phyloP scores from a whole-genome alignment of 2,888 invertebrate genomes.

The Leucania comma region DNA sequence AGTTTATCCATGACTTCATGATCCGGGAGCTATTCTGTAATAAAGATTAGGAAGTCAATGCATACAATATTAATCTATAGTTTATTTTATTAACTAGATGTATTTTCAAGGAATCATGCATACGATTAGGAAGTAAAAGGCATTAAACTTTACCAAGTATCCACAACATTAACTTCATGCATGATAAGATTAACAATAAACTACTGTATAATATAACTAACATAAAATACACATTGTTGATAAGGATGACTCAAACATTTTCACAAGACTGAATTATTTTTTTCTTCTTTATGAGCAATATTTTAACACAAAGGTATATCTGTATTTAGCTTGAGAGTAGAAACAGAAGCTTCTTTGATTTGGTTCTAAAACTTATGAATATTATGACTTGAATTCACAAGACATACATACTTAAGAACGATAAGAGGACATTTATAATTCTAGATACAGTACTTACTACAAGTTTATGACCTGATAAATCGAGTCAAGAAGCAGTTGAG shows the following conservation, averaged over 20 bases:
- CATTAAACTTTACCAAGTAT: slow-evolving; percentile 51
- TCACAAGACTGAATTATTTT: slow-evolving; percentile 57
- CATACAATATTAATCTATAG: background rate
- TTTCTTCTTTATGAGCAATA: slow-evolving; percentile 53
- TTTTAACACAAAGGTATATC: slow-evolving; percentile 53
- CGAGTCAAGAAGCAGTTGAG: slow-evolving; percentile 4
- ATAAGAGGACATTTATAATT: slow-evolving; percentile 58
- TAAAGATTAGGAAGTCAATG: slow-evolving; percentile 12
- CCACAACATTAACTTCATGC: slow-evolving; percentile 26
- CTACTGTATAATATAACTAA: slow-evolving; percentile 62
- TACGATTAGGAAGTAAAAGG: slow-evolving; percentile 32
- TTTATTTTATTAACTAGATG: background rate
- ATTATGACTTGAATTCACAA: slow-evolving; percentile 47
- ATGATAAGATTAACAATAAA: slow-evolving; percentile 57
- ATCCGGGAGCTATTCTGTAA: slow-evolving; percentile 9
- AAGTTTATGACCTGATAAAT: slow-evolving; percentile 33
- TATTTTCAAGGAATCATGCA: slow-evolving; percentile 31
- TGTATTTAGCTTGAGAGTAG: slow-evolving; percentile 55
- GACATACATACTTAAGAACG: slow-evolving; percentile 51
- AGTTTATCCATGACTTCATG: slow-evolving; percentile 21
- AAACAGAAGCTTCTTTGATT: slow-evolving; percentile 67
- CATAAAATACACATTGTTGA: slow-evolving; percentile 60
- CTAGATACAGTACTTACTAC: slow-evolving; percentile 6
- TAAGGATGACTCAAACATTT: slow-evolving; percentile 62
- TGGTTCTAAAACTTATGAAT: slow-evolving; percentile 46